Evolutionary conservation across 2,797 vertebrate genomes (phyloP).

Genomic region (Yasuhikotakia modesta): DNA sequence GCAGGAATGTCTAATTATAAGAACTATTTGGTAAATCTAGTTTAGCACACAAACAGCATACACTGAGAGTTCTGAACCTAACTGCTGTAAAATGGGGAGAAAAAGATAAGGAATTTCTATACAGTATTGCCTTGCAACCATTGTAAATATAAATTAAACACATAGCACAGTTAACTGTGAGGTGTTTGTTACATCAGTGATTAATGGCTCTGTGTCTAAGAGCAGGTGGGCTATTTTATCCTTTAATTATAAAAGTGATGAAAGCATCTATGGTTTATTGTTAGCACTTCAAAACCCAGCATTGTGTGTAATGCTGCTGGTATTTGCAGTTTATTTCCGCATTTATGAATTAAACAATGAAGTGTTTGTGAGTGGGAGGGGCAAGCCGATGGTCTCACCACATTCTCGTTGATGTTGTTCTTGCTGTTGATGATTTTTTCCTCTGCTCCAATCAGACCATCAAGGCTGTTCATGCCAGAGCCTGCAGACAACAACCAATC

Average conservation of each 20-base stretch:
- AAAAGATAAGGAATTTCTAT: no score
- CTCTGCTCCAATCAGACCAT: constrained; percentile 89
- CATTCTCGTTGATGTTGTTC: constrained; percentile 86
- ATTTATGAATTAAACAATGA: no score
- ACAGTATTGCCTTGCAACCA: neutral
- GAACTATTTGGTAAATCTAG: no score
- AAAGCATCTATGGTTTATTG: constrained; percentile 2
- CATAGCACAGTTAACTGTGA: neutral
- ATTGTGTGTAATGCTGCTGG: neutral
- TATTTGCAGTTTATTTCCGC: neutral
- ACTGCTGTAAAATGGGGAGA: no score
- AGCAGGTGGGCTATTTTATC: neutral
- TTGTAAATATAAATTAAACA: neutral
- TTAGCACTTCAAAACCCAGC: neutral
- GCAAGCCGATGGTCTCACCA: constrained; percentile 79
- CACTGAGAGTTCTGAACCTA: no score
- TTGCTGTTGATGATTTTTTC: constrained; percentile 94
- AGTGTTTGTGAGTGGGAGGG: neutral
- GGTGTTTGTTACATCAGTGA: neutral
- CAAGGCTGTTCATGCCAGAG: constrained; percentile 87
- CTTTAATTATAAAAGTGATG: neutral
- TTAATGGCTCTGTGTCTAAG: neutral
- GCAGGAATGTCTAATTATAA: no score
- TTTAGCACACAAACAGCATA: no score
- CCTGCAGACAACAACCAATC: constrained; percentile 73